Conservation (phyloP, 2,888 invertebrate genomes). For the Caradrina kadenii region DNA sequence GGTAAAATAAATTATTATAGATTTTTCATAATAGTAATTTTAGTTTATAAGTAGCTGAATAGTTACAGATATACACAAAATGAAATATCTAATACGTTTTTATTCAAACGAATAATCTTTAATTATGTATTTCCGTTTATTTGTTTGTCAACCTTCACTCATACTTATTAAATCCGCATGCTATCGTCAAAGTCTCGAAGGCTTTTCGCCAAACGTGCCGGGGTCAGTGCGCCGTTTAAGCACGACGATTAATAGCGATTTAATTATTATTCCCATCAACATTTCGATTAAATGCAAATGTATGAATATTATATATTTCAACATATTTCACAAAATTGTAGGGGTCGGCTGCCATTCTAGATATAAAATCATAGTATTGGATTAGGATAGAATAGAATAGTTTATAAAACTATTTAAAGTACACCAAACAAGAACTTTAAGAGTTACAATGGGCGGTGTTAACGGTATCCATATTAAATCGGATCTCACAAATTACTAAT, state of each 20-base stretch:
- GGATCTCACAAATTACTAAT: no score
- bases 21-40: not conserved
- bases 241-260: conserved; percentile 28
- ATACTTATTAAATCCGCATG: conserved; percentile 49
- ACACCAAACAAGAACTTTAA: no score
- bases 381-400: not conserved
- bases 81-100: not conserved
- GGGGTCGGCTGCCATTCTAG: not conserved
- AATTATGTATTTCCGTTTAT: conserved; percentile 33
- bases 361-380: not conserved
- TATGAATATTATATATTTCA: not conserved
- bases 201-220: conserved; percentile 50
- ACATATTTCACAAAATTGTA: not conserved
- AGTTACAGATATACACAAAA: not conserved
- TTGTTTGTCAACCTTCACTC: conserved; percentile 54
- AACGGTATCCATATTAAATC: no score
- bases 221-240: conserved; percentile 49
- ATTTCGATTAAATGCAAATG: not conserved
- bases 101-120: conserved; percentile 17
- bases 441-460: no score
- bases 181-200: conserved; percentile 46
- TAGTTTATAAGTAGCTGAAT: no score
- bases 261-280: conserved; percentile 37
- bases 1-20: no score
- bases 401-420: no score